Evolutionary conservation across 1,140 invertebrate species (phyloP), one percentile per base, ranked within the genome.

Genomic region (Parapsyche elsis): DNA sequence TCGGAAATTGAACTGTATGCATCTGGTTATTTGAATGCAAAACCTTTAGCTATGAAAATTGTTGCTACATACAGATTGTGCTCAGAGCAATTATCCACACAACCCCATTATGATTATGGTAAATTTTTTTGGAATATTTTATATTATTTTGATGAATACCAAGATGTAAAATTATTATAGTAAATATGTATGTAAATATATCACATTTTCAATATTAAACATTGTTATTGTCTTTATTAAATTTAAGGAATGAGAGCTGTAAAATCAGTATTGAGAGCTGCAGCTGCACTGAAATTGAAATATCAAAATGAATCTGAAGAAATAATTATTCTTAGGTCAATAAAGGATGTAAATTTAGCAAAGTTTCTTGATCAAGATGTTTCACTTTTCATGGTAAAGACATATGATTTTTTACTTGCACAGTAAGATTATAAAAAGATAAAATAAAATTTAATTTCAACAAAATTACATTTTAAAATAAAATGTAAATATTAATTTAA

Each of bases 21-120:
- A 0, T 97, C 93, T 86, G 97, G 97, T n/a, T 99, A 98, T 85
- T 90, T 96, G 9, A 93, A 94, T 64, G 97, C 97, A 1, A 92
- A 96, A 80, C 93, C 96, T 0, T 88, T 99, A 21, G 95, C 97
- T 0, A 91, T 98, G 0, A 99, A 99, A 90, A 98, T 99, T 84
- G 97, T 98, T 0, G 95, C 96, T 76, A 96, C 95, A 0, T 98
- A 98, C 88, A 91, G 94, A 80, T 89, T 99, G 5, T 99, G 97
- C 84, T 98, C 97, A 0, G 97, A 98, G 86, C 97, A 98, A 88
- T 88, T 99, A 67, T 98, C 96, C 0, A 97, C 95, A 9, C 97
- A 99, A 87, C 93, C 93, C 86, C 97, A 99, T 90, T 99, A 99
- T 86, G 97, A 99, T 91, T 98, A 98, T 85, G 97, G 96, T 91